Base-by-base conservation (phyloP, 1,140 invertebrate species). In the Acromyrmex heyeri region DNA sequence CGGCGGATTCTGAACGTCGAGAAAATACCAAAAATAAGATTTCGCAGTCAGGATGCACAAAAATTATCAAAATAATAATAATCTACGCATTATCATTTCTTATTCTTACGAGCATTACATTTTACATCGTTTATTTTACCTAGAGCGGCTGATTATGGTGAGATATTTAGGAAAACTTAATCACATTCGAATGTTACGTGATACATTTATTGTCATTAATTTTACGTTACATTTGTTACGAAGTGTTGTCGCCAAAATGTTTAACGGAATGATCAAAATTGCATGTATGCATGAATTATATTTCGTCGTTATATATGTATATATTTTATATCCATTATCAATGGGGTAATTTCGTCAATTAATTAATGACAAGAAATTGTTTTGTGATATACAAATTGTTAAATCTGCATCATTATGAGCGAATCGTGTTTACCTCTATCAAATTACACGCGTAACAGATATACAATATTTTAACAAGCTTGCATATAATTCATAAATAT, bases 121-220 rank as follows among this genome's bases (percentile, higher is more conserved):
- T 96, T 94, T 96, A 96, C 88, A 93, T 96, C 89, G 94, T 96
- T 72, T 96, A 95, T 88, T 95, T 96, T 90, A 92, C 92, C 34
- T 95, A 91, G 87, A 14, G 1, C 8, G 21, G 16, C 1, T 61
- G 55, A 16, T 61, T 44, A n/a, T 18, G 48, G 8, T 38, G 27
- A 75, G 4, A 61, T 75, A 70, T 75, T 16, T 83, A 44, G 18
- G 18, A 30, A 61, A 73, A 61, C 8, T 59, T 59, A 69, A 57
- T 81, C 21, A n/a, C 4, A 61, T 30, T 30, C 44, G 38, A 18
- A 73, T 73, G 12, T 27, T 70, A 81, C 34, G 16, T 24, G 14
- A 61, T 73, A 82, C 7, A 82, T 83, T 83, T 75, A 83, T 83
- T 75, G 69, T 83, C 69, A 83, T 83, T 75, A 83, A 83, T 75